A percentile compares a stretch with the other conserved stretches of the same genome.
Conservation (phyloP, 2,888 invertebrate genomes). For the Metopia argyrocephala region DNA sequence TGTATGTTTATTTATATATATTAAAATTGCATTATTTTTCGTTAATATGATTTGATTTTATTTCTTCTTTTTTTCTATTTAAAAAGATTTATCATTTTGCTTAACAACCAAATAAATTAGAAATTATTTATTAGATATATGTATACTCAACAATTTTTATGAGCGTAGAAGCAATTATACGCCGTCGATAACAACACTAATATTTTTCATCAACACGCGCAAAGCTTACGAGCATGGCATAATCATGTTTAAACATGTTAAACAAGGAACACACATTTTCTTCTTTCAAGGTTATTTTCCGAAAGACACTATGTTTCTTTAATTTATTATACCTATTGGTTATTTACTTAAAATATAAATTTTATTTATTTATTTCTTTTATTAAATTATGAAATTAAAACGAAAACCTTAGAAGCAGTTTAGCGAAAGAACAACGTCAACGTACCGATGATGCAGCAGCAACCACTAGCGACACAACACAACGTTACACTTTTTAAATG, state of each 20-base stretch:
- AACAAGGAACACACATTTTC: too few relatives aligned
- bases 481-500: slow-evolving; percentile 58
- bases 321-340: too few relatives aligned
- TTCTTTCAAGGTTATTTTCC: too few relatives aligned
- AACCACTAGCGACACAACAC: slow-evolving; percentile 59
- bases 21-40: too few relatives aligned
- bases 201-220: slow-evolving; percentile 12
- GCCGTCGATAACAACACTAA: background rate
- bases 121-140: too few relatives aligned
- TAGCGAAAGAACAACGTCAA: background rate
- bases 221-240: slow-evolving; percentile 37
- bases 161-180: slow-evolving; percentile 19
- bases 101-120: too few relatives aligned
- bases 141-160: slow-evolving; percentile 23
- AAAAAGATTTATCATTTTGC: background rate
- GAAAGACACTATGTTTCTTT: too few relatives aligned
- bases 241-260: slow-evolving; percentile 31
- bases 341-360: too few relatives aligned
- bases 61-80: slow-evolving; percentile 1
- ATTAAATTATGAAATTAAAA: background rate
- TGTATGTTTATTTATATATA: too few relatives aligned
- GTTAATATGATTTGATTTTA: too few relatives aligned
- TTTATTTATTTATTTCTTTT: background rate
- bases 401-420: background rate
- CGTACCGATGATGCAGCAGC: slow-evolving; percentile 33